Percentiles rank a stretch among this genome's conserved stretches.
Conservation (phyloP, 2,113 vertebrate species). For the Tragelaphus strepsiceros region DNA sequence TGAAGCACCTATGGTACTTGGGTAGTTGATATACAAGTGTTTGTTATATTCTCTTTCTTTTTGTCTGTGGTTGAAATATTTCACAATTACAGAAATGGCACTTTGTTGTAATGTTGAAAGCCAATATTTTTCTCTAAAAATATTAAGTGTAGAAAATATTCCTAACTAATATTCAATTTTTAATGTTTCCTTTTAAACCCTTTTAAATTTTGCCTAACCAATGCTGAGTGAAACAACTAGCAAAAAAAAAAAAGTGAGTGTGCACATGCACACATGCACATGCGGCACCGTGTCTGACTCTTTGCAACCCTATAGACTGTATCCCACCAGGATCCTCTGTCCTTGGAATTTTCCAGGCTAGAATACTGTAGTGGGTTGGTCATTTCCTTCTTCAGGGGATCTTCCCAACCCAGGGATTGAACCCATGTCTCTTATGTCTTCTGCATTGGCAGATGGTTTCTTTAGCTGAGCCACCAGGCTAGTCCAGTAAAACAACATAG, state of each 20-base stretch:
- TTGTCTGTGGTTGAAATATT: background rate
- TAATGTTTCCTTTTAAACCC: background rate
- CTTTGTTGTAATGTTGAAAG: slow-evolving; percentile 14
- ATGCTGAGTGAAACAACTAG: background rate
- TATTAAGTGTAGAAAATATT: slow-evolving; percentile 21
- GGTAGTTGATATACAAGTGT: background rate
- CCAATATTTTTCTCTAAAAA: background rate
- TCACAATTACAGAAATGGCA: background rate
- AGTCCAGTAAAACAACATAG: background rate
- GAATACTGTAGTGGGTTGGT: background rate
- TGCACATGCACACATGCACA: background rate
- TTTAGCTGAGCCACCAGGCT: background rate
- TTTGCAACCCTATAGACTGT: background rate
- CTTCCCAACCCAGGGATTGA: background rate
- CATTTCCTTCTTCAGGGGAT: background rate
- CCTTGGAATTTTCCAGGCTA: background rate
- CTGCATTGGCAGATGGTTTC: background rate
- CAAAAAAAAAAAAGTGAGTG: background rate
- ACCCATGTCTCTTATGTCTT: background rate
- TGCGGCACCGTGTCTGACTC: rapidly evolving
- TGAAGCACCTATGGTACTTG: background rate
- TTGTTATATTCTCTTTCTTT: background rate
- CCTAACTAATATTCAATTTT: background rate
- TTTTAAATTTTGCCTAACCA: background rate
- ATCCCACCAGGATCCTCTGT: background rate